Percentiles rank a stretch among this genome's conserved stretches.
Evolutionary conservation across 2,113 vertebrate species (phyloP).

Genomic region (Tor tambroides): DNA sequence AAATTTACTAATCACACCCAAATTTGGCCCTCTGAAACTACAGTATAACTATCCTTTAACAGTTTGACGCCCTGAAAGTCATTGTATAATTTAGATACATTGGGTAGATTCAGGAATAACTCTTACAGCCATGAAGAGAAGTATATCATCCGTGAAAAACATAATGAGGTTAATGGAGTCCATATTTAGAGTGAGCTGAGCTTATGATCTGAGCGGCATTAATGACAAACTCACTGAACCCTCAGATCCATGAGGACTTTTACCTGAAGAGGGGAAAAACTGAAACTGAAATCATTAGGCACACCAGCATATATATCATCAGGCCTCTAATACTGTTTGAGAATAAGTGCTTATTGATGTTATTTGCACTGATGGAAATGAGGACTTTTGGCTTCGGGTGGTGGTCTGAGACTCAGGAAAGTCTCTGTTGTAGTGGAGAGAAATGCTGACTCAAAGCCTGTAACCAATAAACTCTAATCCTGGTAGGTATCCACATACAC

Average conservation of each 20-base stretch:
- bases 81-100: constrained; percentile 33
- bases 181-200: constrained; percentile 39
- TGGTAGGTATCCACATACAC: neutral
- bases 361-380: neutral
- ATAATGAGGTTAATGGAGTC: constrained; percentile 53
- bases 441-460: constrained; percentile 16
- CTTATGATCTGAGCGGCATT: constrained; percentile 33
- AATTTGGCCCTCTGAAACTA: neutral
- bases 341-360: neutral
- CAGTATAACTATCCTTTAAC: neutral
- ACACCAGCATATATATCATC: neutral
- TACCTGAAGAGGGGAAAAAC: neutral
- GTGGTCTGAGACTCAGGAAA: neutral
- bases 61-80: neutral
- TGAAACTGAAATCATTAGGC: neutral
- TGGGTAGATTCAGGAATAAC: constrained; percentile 28
- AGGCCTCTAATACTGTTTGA: neutral
- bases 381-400: neutral
- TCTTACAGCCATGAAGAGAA: constrained; percentile 44
- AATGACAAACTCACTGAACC: constrained; percentile 21
- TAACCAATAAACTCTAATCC: constrained; percentile 19
- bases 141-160: constrained; percentile 48
- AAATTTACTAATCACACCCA: neutral
- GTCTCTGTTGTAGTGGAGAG: constrained; percentile 1
- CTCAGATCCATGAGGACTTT: constrained; percentile 9